Evolutionary conservation across 2,797 vertebrate genomes (phyloP).

Genomic region (Ptychadena robeensis): DNA sequence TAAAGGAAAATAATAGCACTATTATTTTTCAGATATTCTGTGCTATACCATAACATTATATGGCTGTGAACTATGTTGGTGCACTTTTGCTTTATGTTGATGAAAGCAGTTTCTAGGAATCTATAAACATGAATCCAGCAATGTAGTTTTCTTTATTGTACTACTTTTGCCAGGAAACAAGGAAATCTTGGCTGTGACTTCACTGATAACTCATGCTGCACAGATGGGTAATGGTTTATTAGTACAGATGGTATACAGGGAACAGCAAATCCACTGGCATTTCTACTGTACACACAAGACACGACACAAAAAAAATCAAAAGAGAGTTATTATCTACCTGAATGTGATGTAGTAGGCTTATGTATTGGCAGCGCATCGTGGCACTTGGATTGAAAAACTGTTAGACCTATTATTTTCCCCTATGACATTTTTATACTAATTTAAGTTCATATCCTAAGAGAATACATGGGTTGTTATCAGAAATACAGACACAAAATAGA

Average conservation of each 20-base stretch:
- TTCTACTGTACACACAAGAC: conserved; percentile 65
- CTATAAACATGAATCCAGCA: conserved; percentile 27
- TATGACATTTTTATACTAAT: too few species aligned
- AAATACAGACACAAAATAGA: too few species aligned
- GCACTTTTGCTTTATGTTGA: not conserved
- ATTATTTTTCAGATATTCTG: not conserved
- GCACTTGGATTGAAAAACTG: conserved; percentile 2
- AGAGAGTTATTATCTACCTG: conserved; percentile 39
- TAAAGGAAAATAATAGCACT: not conserved
- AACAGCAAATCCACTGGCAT: conserved; percentile 72
- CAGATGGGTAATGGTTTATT: conserved; percentile 76
- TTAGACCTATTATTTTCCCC: not conserved
- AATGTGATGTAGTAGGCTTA: not conserved
- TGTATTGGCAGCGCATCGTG: not conserved
- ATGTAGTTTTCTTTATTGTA: conserved; percentile 32
- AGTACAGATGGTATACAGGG: conserved; percentile 75
- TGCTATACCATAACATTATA: not conserved
- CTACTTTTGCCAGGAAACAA: conserved; percentile 49
- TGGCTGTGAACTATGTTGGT: not conserved
- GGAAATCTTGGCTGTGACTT: conserved; percentile 67
- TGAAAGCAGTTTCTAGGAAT: conserved; percentile 30
- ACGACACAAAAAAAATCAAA: conserved; percentile 59
- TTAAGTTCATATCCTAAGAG: too few species aligned
- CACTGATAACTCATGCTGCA: conserved; percentile 70
- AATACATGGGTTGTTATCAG: too few species aligned